These are phyloP conservation scores for Rhinatrema bivittatum DNA, from an alignment of 2,797 vertebrate genomes.

Conservation along the genomic window DNA sequence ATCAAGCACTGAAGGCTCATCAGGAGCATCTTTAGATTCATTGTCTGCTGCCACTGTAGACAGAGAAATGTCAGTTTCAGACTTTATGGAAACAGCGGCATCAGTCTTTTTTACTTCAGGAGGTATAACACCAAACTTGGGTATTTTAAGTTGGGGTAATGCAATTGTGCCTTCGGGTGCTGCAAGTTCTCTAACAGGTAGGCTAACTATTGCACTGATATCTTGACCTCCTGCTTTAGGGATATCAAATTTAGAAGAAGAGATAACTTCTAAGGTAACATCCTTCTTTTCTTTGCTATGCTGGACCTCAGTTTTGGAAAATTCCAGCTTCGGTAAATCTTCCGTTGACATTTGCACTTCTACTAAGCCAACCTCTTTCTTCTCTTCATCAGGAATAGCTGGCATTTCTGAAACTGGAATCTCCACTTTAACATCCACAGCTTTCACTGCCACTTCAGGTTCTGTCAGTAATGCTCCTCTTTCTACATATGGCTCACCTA, in stretches of 20 bases:
- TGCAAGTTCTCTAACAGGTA: too few species aligned
- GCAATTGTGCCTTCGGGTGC: slow-evolving; percentile 33
- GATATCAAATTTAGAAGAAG: too few species aligned
- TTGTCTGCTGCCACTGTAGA: neutral
- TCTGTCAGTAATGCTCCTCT: neutral
- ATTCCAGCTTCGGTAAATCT: neutral
- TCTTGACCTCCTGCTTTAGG: too few species aligned
- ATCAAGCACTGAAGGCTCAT: accelerated
- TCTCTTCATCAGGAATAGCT: too few species aligned
- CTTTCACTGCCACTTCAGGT: too few species aligned
- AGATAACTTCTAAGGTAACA: too few species aligned
- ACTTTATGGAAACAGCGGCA: too few species aligned
- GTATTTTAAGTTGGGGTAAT: slow-evolving; percentile 60
- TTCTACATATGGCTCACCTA: accelerated
- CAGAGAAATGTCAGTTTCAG: neutral
- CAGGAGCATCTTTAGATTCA: neutral
- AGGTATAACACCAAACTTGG: slow-evolving; percentile 43
- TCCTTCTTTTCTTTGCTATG: neutral
- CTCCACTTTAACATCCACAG: neutral
- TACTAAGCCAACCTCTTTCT: neutral
- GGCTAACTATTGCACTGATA: too few species aligned
- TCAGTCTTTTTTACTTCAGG: slow-evolving; percentile 5
- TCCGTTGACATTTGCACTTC: neutral
- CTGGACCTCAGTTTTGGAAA: too few species aligned
- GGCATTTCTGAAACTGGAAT: neutral